These are phyloP conservation scores for Orthonychiurus folsomi DNA, from an alignment of 2,888 invertebrate species.

Conservation along the genomic window DNA sequence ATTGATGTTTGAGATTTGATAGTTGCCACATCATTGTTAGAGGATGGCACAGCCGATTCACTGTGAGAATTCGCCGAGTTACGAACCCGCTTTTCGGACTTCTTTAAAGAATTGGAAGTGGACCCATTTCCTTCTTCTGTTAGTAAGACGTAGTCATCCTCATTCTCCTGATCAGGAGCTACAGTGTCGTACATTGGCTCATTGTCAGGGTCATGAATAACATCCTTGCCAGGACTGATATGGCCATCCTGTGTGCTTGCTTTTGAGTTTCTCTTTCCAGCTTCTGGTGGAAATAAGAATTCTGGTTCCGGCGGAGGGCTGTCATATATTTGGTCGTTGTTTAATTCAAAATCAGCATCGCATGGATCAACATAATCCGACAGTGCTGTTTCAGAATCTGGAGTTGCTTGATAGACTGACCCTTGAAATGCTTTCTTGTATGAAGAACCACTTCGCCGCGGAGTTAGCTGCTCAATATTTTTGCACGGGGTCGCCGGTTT, in stretches of 20 bases:
- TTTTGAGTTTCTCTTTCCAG: slow-evolving; percentile 6
- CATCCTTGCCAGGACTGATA: background rate
- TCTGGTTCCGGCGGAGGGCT: slow-evolving; percentile 37
- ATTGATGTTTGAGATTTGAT: slow-evolving; percentile 41
- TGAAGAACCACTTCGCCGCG: slow-evolving; percentile 29
- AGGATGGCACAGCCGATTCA: slow-evolving; percentile 20
- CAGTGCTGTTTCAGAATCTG: slow-evolving; percentile 25
- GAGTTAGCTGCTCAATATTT: slow-evolving; percentile 32
- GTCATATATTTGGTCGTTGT: slow-evolving; percentile 38
- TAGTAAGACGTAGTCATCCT: slow-evolving; percentile 66
- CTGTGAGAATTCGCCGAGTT: slow-evolving; percentile 22
- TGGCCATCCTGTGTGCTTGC: slow-evolving; percentile 13
- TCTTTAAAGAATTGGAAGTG: slow-evolving; percentile 29
- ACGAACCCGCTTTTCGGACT: slow-evolving; percentile 15
- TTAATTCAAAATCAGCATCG: slow-evolving; percentile 35
- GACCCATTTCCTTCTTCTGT: slow-evolving; percentile 34
- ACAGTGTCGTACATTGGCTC: slow-evolving; percentile 50
- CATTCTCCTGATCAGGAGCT: slow-evolving; percentile 44
- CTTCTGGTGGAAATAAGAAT: background rate
- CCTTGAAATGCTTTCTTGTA: slow-evolving; percentile 20
- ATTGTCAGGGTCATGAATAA: slow-evolving; percentile 20
- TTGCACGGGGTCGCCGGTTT: slow-evolving; percentile 29
- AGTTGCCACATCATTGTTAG: slow-evolving; percentile 35
- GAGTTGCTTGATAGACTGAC: slow-evolving; percentile 7
- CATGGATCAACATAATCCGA: slow-evolving; percentile 39